Conservation (phyloP, 2,113 vertebrate species). For the Casuarius casuarius region DNA sequence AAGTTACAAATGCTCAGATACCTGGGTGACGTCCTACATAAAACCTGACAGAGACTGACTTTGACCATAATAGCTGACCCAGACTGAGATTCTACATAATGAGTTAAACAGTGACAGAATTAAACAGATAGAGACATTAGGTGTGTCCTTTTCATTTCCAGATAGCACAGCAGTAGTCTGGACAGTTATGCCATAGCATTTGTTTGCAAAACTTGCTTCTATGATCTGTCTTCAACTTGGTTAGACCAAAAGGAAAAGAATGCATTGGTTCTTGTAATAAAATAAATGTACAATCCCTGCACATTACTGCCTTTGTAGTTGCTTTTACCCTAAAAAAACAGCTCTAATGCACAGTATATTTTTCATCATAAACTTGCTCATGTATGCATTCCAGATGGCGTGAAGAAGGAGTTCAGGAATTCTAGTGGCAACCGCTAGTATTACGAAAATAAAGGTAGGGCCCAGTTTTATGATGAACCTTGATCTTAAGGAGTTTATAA, state of each 20-base stretch:
- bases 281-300: slow-evolving; percentile 26
- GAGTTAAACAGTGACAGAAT: neutral
- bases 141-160: neutral
- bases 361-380: slow-evolving; percentile 62
- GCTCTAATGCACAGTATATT: slow-evolving; percentile 48
- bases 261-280: slow-evolving; percentile 29
- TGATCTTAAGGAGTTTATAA: slow-evolving; percentile 75
- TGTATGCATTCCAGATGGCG: slow-evolving; percentile 67
- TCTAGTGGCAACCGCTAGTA: slow-evolving; percentile 52
- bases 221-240: neutral
- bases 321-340: slow-evolving; percentile 49
- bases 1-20: neutral
- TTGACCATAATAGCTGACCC: neutral
- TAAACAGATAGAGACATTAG: neutral
- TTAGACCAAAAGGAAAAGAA: slow-evolving; percentile 46
- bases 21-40: neutral
- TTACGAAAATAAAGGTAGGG: slow-evolving; percentile 66
- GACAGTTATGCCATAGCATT: neutral
- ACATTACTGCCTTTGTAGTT: slow-evolving; percentile 64
- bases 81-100: neutral
- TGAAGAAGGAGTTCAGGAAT: slow-evolving; percentile 63
- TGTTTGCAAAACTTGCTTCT: neutral
- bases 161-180: neutral
- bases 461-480: slow-evolving; percentile 68
- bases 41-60: neutral